Evolutionary conservation across 2,113 vertebrate genomes (phyloP).

Genomic region (Cynopterus brachyotis): DNA sequence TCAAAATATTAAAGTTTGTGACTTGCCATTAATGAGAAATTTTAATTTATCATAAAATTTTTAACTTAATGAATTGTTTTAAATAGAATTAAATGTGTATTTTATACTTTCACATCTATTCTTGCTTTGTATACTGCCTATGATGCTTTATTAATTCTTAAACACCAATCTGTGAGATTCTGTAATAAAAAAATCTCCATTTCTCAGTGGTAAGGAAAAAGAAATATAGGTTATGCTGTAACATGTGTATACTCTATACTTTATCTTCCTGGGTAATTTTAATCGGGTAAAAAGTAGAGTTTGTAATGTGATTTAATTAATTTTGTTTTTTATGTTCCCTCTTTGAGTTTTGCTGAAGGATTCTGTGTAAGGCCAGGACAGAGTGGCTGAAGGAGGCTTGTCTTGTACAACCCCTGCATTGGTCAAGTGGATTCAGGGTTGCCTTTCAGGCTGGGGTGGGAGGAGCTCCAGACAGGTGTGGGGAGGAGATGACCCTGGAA

Average conservation of each 20-base stretch:
- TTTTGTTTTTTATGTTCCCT: neutral
- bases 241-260: neutral
- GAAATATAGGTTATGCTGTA: neutral
- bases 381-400: neutral
- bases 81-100: neutral
- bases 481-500: neutral
- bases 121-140: slow-evolving; percentile 50
- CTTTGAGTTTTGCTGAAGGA: neutral
- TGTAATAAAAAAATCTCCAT: neutral
- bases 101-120: neutral
- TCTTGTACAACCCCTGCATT: neutral
- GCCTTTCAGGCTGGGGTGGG: neutral
- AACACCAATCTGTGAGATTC: neutral
- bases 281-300: neutral
- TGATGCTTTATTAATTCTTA: neutral
- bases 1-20: neutral
- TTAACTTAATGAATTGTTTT: neutral
- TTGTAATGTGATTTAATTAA: neutral
- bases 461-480: neutral
- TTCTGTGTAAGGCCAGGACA: neutral
- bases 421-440: too few relatives aligned
- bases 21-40: neutral
- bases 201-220: neutral
- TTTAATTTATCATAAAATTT: slow-evolving; percentile 34
- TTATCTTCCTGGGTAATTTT: neutral